Evolutionary conservation across 2,113 vertebrate genomes (phyloP).

Genomic region (Leptosomus discolor): DNA sequence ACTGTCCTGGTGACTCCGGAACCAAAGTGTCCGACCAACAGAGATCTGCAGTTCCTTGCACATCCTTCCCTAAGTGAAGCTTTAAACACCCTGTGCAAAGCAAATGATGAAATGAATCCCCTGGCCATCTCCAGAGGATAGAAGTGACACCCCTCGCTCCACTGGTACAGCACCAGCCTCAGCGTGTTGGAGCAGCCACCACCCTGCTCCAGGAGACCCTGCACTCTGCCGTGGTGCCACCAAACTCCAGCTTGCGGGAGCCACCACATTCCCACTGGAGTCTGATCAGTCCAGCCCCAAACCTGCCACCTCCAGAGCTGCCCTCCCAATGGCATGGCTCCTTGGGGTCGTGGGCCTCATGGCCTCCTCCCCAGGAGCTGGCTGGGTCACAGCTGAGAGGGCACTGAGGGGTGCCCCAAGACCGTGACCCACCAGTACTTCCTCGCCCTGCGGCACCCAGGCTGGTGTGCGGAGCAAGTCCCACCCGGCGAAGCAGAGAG

Average conservation of each 20-base stretch:
- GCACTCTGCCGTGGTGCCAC: fast-evolving
- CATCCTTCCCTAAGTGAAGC: neutral
- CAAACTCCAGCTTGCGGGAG: fast-evolving
- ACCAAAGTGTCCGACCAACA: neutral
- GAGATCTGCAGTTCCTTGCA: neutral
- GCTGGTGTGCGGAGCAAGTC: neutral
- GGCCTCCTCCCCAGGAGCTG: neutral
- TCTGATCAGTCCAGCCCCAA: neutral
- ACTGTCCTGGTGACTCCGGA: neutral
- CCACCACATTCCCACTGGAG: neutral
- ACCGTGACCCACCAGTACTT: neutral
- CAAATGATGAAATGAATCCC: neutral
- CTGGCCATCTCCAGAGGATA: neutral
- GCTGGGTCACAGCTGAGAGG: neutral
- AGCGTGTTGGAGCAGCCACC: fast-evolving
- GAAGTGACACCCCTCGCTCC: fast-evolving
- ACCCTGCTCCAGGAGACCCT: neutral
- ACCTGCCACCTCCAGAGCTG: neutral
- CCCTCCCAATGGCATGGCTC: fast-evolving
- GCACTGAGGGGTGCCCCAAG: neutral
- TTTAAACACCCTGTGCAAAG: neutral
- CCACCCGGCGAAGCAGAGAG: neutral
- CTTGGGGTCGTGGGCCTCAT: fast-evolving
- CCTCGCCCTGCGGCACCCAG: neutral
- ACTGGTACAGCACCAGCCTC: neutral